phyloP scores from a whole-genome alignment of 1,140 invertebrate genomes.

The Grapholita molesta region DNA sequence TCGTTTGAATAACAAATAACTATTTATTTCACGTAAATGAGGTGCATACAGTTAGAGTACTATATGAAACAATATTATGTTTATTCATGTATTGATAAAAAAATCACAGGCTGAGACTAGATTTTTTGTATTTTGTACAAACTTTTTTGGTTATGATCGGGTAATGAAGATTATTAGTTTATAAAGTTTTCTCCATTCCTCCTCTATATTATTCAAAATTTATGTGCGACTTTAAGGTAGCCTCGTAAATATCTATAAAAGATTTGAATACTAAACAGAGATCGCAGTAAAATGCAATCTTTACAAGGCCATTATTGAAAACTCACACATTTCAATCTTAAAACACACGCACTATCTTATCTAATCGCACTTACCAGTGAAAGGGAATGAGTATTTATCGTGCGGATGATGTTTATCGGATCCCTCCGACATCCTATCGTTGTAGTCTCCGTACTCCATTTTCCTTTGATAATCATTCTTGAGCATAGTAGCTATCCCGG shows the following conservation, averaged over 20 bases:
- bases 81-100: too few relatives aligned
- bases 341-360: slow-evolving; percentile 26
- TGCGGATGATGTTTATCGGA: slow-evolving; percentile 86
- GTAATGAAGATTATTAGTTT: too few relatives aligned
- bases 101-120: too few relatives aligned
- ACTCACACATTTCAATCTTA: slow-evolving; percentile 8
- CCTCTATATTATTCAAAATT: too few relatives aligned
- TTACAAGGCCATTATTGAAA: background rate
- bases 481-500: slow-evolving; percentile 70
- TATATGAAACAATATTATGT: too few relatives aligned
- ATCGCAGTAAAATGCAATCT: background rate
- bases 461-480: slow-evolving; percentile 77
- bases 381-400: slow-evolving; percentile 88
- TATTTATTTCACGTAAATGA: too few relatives aligned
- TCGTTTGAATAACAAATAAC: too few relatives aligned
- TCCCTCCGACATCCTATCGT: slow-evolving; percentile 82
- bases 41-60: too few relatives aligned
- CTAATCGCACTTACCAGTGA: slow-evolving; percentile 79
- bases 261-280: background rate
- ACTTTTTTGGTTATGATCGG: too few relatives aligned
- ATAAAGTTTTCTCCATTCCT: too few relatives aligned
- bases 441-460: slow-evolving; percentile 77
- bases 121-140: too few relatives aligned
- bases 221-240: slow-evolving; percentile 36
- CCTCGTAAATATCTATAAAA: background rate